phyloP scores from a whole-genome alignment of 2,888 invertebrate genomes.

The Eledona agricola region DNA sequence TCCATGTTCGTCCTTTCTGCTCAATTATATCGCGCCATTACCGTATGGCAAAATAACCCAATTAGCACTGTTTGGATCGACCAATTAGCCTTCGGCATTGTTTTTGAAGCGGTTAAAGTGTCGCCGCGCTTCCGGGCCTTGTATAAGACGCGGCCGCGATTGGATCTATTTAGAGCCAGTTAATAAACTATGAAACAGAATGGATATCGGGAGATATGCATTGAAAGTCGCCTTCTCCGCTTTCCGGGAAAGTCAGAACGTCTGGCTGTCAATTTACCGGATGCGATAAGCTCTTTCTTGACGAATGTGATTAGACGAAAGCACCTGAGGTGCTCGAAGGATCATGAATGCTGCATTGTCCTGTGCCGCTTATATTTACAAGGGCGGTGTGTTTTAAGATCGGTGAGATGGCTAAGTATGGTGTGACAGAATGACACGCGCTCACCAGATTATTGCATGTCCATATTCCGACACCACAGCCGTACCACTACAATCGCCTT shows the following conservation, averaged over 20 bases:
- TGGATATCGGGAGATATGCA: conserved; percentile 13
- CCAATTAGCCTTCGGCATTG: no score
- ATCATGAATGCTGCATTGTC: conserved; percentile 38
- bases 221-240: conserved; percentile 14
- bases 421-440: conserved; percentile 45
- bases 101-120: no score
- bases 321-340: conserved; percentile 35
- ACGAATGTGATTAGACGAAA: conserved; percentile 36
- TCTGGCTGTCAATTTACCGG: conserved; percentile 34
- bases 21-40: no score
- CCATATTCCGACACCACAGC: conserved; percentile 28
- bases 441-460: conserved; percentile 33
- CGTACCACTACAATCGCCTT: conserved; percentile 13
- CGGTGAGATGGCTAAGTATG: conserved; percentile 44
- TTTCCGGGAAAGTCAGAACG: conserved; percentile 28
- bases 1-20: no score
- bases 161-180: conserved; percentile 16
- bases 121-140: no score
- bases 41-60: no score
- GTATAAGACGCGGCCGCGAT: no score
- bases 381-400: conserved; percentile 42
- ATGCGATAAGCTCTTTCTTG: conserved; percentile 28
- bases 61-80: no score
- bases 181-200: conserved; percentile 13
- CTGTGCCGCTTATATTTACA: conserved; percentile 34